A percentile compares a stretch with the other conserved stretches of the same genome.
Evolutionary conservation across 2,113 vertebrate genomes (phyloP).

Genomic region (Telmatochromis brichardi): DNA sequence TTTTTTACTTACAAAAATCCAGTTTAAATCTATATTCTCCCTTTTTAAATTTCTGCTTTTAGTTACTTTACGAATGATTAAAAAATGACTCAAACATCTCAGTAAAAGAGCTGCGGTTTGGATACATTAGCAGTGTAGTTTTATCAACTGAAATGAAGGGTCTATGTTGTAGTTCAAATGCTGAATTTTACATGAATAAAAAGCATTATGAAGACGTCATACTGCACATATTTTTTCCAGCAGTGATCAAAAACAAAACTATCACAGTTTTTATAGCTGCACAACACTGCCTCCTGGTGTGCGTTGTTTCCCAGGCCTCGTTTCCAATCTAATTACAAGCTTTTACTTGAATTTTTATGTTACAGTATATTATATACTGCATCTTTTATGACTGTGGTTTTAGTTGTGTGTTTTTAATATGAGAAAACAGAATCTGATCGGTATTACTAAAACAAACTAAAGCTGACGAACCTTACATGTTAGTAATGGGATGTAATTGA

Average conservation of each 20-base stretch:
- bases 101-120: not conserved
- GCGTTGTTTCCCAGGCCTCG: not conserved
- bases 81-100: not conserved
- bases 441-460: not conserved
- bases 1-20: not conserved
- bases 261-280: not conserved
- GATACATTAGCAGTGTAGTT: not conserved
- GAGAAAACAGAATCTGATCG: not conserved
- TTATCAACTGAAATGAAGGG: not conserved
- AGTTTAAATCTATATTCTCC: not conserved
- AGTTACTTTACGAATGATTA: not conserved
- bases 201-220: not conserved
- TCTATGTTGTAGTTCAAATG: not conserved
- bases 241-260: not conserved
- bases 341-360: not conserved
- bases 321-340: not conserved
- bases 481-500: not conserved
- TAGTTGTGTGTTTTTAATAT: not conserved
- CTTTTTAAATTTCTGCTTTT: not conserved
- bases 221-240: not conserved
- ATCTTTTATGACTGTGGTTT: not conserved
- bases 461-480: not conserved
- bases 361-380: not conserved
- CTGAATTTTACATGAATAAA: not conserved
- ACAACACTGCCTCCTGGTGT: slow-evolving; percentile 8